Percentiles rank a stretch among this genome's conserved stretches.
phyloP scores from a whole-genome alignment of 2,113 vertebrate genomes.

The Mohoua ochrocephala region DNA sequence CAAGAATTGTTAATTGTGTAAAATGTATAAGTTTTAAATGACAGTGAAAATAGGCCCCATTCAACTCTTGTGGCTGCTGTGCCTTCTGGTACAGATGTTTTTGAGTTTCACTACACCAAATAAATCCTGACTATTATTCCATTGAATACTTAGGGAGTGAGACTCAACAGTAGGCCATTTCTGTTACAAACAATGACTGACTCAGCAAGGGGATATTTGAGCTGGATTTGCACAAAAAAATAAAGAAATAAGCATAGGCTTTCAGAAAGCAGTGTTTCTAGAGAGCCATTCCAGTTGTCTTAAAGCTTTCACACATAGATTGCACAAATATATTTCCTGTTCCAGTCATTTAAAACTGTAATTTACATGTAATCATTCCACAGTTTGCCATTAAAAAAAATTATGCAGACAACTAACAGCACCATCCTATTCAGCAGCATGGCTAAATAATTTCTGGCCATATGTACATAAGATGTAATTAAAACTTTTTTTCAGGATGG shows the following conservation, averaged over 20 bases:
- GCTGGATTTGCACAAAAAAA: background rate
- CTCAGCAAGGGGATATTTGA: background rate
- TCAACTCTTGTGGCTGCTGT: background rate
- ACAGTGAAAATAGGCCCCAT: background rate
- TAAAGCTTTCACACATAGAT: background rate
- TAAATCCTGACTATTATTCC: background rate
- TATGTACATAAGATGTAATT: background rate
- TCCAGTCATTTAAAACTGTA: conserved; percentile 47
- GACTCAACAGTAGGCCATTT: background rate
- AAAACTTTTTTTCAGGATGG: background rate
- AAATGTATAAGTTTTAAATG: background rate
- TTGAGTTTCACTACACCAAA: background rate
- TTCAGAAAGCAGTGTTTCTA: background rate
- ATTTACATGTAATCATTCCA: conserved; percentile 53
- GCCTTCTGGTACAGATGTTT: background rate
- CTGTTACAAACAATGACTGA: background rate
- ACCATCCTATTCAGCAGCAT: background rate
- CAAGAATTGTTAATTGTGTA: background rate
- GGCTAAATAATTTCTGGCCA: background rate
- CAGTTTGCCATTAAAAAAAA: background rate
- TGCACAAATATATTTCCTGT: conserved; percentile 34
- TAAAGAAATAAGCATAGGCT: background rate
- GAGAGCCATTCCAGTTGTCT: background rate
- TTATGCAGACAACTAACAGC: conserved; percentile 4
- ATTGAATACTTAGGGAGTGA: background rate